Percentiles rank a stretch among this genome's conserved stretches.
Evolutionary conservation across 2,797 vertebrate genomes (phyloP).

Genomic region (Pangasius larnaudii): DNA sequence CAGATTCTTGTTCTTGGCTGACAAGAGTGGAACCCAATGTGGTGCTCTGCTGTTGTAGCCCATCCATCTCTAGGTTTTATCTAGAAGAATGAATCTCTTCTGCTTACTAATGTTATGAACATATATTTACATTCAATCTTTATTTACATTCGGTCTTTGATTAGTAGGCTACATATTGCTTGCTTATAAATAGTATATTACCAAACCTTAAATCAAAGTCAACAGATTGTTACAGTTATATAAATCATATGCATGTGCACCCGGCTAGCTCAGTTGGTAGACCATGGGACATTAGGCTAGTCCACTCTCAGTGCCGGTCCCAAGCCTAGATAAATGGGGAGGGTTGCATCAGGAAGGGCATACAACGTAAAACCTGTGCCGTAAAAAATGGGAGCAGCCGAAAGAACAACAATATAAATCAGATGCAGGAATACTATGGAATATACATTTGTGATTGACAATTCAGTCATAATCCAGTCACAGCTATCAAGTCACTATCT

Average conservation of each 20-base stretch:
- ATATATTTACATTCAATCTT: neutral
- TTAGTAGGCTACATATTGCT: neutral
- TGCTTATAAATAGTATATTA: neutral
- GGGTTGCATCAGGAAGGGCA: too few species aligned
- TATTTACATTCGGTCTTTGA: neutral
- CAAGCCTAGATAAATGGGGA: too few species aligned
- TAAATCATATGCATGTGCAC: neutral
- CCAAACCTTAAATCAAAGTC: neutral
- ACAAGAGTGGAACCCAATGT: too few species aligned
- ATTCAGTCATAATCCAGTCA: neutral
- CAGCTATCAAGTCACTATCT: neutral
- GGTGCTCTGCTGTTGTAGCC: too few species aligned
- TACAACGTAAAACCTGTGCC: too few species aligned
- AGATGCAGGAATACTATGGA: neutral
- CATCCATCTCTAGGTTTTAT: too few species aligned
- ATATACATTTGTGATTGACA: neutral
- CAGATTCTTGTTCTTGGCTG: too few species aligned
- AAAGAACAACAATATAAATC: neutral
- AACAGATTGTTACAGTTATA: neutral
- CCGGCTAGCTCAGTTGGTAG: too few species aligned
- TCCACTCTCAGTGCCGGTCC: too few species aligned
- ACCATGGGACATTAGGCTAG: too few species aligned
- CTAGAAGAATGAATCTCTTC: neutral
- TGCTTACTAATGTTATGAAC: neutral
- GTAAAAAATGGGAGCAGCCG: too few species aligned